phyloP scores from a whole-genome alignment of 2,888 invertebrate species.

The Erebia aethiops region DNA sequence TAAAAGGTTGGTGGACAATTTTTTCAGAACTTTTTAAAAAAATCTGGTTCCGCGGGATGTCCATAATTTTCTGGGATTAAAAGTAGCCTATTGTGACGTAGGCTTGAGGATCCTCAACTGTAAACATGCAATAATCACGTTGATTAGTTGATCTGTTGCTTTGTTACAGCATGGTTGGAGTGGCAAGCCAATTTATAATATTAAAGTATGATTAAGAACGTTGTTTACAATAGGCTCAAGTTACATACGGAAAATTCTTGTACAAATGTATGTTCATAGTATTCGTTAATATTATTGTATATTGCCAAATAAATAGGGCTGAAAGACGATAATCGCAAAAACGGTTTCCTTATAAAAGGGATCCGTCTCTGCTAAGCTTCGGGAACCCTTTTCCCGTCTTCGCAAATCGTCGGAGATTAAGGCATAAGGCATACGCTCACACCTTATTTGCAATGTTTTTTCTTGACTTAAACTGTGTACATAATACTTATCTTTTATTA shows the following conservation, averaged over 20 bases:
- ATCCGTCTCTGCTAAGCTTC: constrained; percentile 61
- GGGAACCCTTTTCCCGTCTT: constrained; percentile 79
- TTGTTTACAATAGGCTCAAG: neutral
- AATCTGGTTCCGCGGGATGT: too few relatives aligned
- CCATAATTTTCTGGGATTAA: too few relatives aligned
- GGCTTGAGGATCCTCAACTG: too few relatives aligned
- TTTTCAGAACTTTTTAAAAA: too few relatives aligned
- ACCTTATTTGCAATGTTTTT: constrained; percentile 77
- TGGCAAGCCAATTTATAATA: too few relatives aligned
- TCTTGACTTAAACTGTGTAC: constrained; percentile 68
- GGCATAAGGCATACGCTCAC: constrained; percentile 63
- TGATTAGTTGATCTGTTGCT: too few relatives aligned
- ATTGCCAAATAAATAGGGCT: constrained; percentile 68
- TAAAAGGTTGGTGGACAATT: too few relatives aligned
- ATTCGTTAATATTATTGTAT: constrained; percentile 60
- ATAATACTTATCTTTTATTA: constrained; percentile 57
- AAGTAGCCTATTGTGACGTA: too few relatives aligned
- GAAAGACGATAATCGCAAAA: constrained; percentile 65
- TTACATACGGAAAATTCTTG: constrained; percentile 33
- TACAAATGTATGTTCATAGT: constrained; percentile 51
- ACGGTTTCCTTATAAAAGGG: constrained; percentile 61
- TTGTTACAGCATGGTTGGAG: too few relatives aligned
- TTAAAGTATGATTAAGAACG: neutral
- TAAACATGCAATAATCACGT: too few relatives aligned
- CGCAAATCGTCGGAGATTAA: constrained; percentile 80